Percentiles rank a stretch among this genome's conserved stretches.
Conservation (phyloP, 2,113 vertebrate species). For the Irena cyanogastra region DNA sequence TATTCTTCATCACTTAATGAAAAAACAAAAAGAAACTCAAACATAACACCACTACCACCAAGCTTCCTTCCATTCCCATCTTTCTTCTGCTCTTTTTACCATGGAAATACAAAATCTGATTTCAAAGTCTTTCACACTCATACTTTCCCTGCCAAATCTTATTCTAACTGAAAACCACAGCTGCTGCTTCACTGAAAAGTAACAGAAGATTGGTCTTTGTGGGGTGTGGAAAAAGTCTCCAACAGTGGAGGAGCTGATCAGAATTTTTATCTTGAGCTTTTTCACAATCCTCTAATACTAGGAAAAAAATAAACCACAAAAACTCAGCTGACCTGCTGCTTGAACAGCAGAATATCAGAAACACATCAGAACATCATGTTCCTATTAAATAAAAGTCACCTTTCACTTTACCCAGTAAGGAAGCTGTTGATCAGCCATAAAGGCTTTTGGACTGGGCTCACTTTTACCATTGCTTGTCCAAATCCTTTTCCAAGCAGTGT, state of each 20-base stretch:
- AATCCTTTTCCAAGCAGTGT: conserved; percentile 89
- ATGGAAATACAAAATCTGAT: background rate
- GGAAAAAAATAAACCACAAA: background rate
- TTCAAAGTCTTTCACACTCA: background rate
- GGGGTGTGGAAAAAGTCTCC: background rate
- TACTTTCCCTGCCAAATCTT: background rate
- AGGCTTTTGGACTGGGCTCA: conserved; percentile 95
- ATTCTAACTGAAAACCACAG: background rate
- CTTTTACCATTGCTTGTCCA: conserved; percentile 98
- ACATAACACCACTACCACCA: background rate
- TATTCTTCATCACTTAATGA: background rate
- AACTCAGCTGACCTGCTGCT: background rate
- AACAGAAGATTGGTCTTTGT: background rate
- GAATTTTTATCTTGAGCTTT: background rate
- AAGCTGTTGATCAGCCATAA: conserved; percentile 97
- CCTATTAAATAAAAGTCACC: background rate
- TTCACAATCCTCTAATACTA: background rate
- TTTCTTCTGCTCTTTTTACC: background rate
- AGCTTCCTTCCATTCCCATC: background rate
- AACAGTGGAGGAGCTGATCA: background rate
- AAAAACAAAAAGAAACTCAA: background rate
- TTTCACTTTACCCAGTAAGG: conserved; percentile 88
- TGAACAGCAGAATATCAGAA: background rate
- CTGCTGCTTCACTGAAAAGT: background rate
- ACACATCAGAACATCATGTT: background rate